These are phyloP conservation scores for Argentina silus DNA, from an alignment of 2,797 vertebrate species.

Conservation along the genomic window DNA sequence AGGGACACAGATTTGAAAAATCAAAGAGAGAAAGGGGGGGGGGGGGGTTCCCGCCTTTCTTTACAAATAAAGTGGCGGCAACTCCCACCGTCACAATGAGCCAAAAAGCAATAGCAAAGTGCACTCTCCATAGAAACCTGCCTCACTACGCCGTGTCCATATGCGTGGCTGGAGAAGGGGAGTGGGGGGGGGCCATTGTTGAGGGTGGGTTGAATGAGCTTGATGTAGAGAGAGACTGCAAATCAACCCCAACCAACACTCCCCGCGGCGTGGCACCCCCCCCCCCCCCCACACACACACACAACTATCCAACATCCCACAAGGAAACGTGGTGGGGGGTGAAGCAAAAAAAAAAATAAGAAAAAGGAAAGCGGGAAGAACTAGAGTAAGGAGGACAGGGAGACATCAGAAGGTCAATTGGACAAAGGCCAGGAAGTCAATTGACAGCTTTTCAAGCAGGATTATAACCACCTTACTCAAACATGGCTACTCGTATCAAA, in stretches of 20 bases:
- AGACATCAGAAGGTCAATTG: background rate
- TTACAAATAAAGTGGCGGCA: conserved; percentile 26
- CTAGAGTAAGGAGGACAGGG: conserved; percentile 14
- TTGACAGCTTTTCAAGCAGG: no score
- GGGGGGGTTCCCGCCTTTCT: conserved; percentile 15
- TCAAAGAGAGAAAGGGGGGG: background rate
- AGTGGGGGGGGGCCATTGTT: conserved; percentile 47
- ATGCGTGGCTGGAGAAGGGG: conserved; percentile 51
- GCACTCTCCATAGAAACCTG: conserved; percentile 68
- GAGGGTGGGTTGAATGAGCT: conserved; percentile 55
- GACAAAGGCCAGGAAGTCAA: background rate
- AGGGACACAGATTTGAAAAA: background rate
- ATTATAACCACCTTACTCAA: background rate
- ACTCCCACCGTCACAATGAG: conserved; percentile 43
- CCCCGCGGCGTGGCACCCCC: conserved; percentile 52
- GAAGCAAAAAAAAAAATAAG: conserved; percentile 52
- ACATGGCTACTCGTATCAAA: background rate
- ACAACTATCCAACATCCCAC: conserved; percentile 40
- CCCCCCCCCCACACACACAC: conserved; percentile 59
- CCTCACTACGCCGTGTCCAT: conserved; percentile 56
- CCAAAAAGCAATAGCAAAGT: conserved; percentile 44
- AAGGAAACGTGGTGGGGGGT: conserved; percentile 20
- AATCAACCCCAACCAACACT: conserved; percentile 64
- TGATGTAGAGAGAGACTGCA: conserved; percentile 62
- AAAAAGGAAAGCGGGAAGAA: conserved; percentile 65